Base-by-base conservation (phyloP, 2,797 vertebrate species). In the Coendou prehensilis region DNA sequence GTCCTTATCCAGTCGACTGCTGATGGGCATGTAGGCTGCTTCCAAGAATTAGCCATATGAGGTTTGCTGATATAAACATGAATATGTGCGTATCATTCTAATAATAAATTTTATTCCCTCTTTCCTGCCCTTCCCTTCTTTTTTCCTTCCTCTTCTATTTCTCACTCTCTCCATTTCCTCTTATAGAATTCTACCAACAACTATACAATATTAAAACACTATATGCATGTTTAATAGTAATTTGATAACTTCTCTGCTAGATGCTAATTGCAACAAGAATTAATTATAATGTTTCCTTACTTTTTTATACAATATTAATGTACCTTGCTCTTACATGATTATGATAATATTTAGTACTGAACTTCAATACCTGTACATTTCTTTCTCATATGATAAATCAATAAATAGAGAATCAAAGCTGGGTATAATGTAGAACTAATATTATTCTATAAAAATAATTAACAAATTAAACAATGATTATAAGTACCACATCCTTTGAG, bases 301-400 rank as follows among this genome's bases (percentile, higher is more conserved):
- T 63, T 54, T 30, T 91, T 71, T 67, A 88, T 87, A 81, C 30
- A 61, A 87, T 92, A 69, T 80, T 86, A 76, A 81, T 59, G 9
- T 41, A 89, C 0, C 1, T 79, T 81, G 28, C 13, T 64, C 82
- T 84, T 92, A 92, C 4, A 54, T 45, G 3, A 82, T 63, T 87
- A 90, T 75, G 9, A 30, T 86, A 54, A 30, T 20, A n/a, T 33
- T 76, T 92, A 41, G 10, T n/a, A 64, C 8, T 93, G 13, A 78
- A 91, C 23, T 87, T 86, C 87, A 90, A 50, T 50, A 83, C 47
- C 30, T 1, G 26, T 67, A 79, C 50, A 87, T 64, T 93, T 71
- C 33, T 6, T 57, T 73, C 17, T 84, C 14, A 91, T 71, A 52
- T 83, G 45, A 20, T 90, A 89, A 83, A 83, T 71, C 17, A 87